Conservation (phyloP, 2,113 vertebrate species). For the Brienomyrus longianalis region DNA sequence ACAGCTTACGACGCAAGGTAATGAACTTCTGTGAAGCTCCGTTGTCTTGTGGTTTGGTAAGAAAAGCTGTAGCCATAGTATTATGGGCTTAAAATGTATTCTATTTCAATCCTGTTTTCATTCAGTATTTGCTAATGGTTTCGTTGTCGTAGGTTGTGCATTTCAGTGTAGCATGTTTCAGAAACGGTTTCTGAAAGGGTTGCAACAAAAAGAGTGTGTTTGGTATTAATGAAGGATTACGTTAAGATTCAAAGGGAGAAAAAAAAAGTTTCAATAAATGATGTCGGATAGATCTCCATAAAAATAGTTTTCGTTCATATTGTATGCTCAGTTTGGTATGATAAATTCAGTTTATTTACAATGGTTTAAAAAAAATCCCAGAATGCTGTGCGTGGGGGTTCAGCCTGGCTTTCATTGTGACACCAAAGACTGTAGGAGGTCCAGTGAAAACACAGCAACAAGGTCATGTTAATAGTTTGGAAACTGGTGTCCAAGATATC, state of each 20-base stretch:
- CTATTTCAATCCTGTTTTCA: not conserved
- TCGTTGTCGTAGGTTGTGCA: not conserved
- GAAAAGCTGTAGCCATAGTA: not conserved
- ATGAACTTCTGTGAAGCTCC: not conserved
- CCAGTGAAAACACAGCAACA: not conserved
- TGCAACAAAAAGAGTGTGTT: not conserved
- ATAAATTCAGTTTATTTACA: not conserved
- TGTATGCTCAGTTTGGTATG: not conserved
- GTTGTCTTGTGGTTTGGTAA: slow-evolving; percentile 1
- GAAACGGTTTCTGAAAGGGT: not conserved
- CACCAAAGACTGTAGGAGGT: not conserved
- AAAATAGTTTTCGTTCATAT: not conserved
- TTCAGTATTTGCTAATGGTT: not conserved
- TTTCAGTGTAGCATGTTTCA: not conserved
- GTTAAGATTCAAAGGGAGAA: not conserved
- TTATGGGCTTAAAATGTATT: not conserved
- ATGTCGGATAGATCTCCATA: not conserved
- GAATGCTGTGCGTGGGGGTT: not conserved
- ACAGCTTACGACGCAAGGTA: not conserved
- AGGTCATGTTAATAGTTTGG: not conserved
- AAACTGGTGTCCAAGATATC: not conserved
- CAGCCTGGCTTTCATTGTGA: not conserved
- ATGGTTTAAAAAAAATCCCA: not conserved
- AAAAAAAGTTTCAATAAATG: not conserved
- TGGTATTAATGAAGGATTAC: not conserved